These are phyloP conservation scores for Agrotis ipsilon DNA, from an alignment of 2,888 invertebrate species.

Conservation along the genomic window DNA sequence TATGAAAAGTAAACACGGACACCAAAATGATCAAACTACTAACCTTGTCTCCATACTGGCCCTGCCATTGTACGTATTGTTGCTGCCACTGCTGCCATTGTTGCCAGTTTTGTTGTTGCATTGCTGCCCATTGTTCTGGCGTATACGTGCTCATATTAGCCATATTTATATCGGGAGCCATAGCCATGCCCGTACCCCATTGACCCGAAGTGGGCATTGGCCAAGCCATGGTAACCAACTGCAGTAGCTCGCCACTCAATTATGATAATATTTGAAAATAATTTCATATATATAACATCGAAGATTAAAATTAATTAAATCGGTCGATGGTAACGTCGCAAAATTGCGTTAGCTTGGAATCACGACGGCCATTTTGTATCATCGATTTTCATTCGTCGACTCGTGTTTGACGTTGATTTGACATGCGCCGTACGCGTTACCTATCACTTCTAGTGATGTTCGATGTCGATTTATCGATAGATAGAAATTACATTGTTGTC, in stretches of 20 bases:
- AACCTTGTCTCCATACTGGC: conserved; percentile 94
- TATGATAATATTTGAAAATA: conserved; percentile 1
- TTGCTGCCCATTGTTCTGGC: conserved; percentile 93
- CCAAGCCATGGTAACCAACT: conserved; percentile 83
- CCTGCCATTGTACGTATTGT: conserved; percentile 95
- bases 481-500: neutral
- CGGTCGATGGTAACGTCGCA: conserved; percentile 24
- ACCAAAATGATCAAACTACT: conserved; percentile 11
- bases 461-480: conserved; percentile 38
- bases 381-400: conserved; percentile 20
- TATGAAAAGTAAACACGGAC: neutral
- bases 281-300: conserved; percentile 14
- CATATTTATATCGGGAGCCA: conserved; percentile 78
- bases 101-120: conserved; percentile 94
- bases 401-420: conserved; percentile 56
- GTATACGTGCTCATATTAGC: conserved; percentile 87
- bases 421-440: conserved; percentile 45
- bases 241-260: neutral
- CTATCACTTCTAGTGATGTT: conserved; percentile 48
- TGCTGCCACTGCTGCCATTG: conserved; percentile 95
- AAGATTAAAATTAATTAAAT: conserved; percentile 7
- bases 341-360: conserved; percentile 3
- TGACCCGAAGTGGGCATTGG: conserved; percentile 77
- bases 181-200: conserved; percentile 81
- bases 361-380: conserved; percentile 63